phyloP scores from a whole-genome alignment of 2,113 vertebrate genomes.

The Rhinoptilus africanus region DNA sequence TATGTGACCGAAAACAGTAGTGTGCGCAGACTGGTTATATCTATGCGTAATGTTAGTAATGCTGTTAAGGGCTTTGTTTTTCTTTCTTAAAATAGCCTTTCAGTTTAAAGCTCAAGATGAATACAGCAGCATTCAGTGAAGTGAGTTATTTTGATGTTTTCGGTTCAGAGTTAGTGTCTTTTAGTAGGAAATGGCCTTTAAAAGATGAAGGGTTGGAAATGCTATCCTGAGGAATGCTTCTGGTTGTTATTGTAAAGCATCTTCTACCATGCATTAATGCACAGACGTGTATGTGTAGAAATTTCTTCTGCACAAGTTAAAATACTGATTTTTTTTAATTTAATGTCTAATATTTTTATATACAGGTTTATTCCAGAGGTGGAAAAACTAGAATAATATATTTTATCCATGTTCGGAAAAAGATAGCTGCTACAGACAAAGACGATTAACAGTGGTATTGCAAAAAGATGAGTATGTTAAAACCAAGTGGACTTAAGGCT shows the following conservation, averaged over 20 bases:
- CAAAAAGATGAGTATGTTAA: conserved; percentile 89
- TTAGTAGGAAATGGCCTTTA: not conserved
- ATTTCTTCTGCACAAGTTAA: not conserved
- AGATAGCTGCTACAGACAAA: conserved; percentile 51
- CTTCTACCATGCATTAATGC: not conserved
- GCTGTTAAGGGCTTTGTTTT: conserved; percentile 18
- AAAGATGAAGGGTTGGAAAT: not conserved
- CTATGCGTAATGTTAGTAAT: not conserved
- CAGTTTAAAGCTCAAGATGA: not conserved
- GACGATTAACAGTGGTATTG: not conserved
- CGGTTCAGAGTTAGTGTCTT: not conserved
- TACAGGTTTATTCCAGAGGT: conserved; percentile 70
- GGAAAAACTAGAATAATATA: conserved; percentile 32
- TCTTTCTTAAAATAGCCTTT: conserved; percentile 12
- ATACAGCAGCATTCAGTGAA: not conserved
- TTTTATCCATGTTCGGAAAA: conserved; percentile 71
- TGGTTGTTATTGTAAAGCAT: not conserved
- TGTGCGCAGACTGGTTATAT: not conserved
- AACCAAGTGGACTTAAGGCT: conserved; percentile 91
- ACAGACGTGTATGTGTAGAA: not conserved
- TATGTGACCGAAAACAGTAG: not conserved
- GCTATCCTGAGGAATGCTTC: not conserved
- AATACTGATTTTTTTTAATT: not conserved
- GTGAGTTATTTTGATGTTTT: not conserved
- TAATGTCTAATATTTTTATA: not conserved